Evolutionary conservation across 2,888 invertebrate genomes (phyloP), one percentile per base, ranked within the genome.

Genomic region (Calameuta idolon): DNA sequence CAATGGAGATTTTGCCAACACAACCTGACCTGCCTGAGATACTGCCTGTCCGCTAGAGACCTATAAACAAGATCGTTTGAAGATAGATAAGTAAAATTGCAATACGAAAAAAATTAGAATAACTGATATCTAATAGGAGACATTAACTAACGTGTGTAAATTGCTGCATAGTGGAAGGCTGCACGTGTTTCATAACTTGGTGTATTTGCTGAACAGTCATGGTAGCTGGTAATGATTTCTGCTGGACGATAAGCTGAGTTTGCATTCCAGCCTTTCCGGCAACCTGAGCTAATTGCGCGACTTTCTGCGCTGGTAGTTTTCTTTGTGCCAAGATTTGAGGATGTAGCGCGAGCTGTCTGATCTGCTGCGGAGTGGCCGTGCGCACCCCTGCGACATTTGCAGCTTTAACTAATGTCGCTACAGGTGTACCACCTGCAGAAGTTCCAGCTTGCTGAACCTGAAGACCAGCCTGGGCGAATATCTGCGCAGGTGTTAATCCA

Each of bases 141-240:
- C 11, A 55, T 34, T 55, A 68, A 89, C 90, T 78, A 81, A 92
- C 92, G 80, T 92, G 92, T 9, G 91, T 86, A 69, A 92, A 91
- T 74, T 92, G 90, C 78, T 92, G 92, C 83, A 91, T 86, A 0
- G 88, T 81, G 2, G 88, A 85, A 3, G 92, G 93, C 76, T 93
- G 93, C 0, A 93, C 93, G 78, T 94, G 94, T 81, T 95, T 94
- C 90, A 95, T 94, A 15, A 95, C 95, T 88, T 96, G 96, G 81
- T 96, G 95, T 73, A 96, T 93, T 87, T 96, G 96, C 84, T 96
- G 96, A 79, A 96, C 94, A 0, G 95, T 95, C 90, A 96, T 94
- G 0, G 94, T 94, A 0, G 94, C 93, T 0, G 94, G 93, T 68
- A 94, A 83, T 3, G 93, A 93, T 84, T 94, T 94, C 30, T 94